phyloP scores from a whole-genome alignment of 2,797 vertebrate genomes.

The Erethizon dorsatum region DNA sequence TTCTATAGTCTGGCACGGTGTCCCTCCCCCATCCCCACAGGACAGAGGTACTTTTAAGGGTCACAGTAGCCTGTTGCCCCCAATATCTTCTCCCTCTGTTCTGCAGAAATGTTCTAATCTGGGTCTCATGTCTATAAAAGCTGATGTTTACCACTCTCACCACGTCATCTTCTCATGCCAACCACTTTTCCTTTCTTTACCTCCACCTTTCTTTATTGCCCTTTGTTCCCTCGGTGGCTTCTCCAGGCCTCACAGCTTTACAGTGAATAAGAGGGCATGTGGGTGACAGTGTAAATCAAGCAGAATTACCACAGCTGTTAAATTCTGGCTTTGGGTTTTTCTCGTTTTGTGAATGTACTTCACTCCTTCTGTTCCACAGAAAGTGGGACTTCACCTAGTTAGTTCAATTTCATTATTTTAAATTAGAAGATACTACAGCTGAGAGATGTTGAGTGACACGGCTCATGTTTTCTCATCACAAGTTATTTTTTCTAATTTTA shows the following conservation, averaged over 20 bases:
- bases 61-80: background rate
- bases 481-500: slow-evolving; percentile 63
- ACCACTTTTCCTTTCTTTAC: slow-evolving; percentile 15
- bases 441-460: background rate
- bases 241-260: background rate
- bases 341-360: slow-evolving; percentile 1
- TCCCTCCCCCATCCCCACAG: background rate
- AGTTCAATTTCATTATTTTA: slow-evolving; percentile 60
- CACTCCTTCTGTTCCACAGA: slow-evolving; percentile 41
- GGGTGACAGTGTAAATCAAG: slow-evolving; percentile 17
- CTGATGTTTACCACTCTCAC: background rate
- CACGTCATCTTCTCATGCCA: background rate
- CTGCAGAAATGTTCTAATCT: slow-evolving; percentile 34
- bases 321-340: background rate
- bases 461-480: background rate
- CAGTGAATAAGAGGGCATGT: background rate
- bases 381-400: slow-evolving; percentile 28
- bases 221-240: background rate
- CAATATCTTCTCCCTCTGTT: slow-evolving; percentile 19
- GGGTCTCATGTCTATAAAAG: background rate
- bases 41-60: background rate
- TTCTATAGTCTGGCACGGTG: background rate
- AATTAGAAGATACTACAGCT: slow-evolving; percentile 18
- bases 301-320: background rate
- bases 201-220: background rate